These are phyloP conservation scores for Megatriorchis doriae DNA, from an alignment of 2,113 vertebrate genomes.

Conservation along the genomic window DNA sequence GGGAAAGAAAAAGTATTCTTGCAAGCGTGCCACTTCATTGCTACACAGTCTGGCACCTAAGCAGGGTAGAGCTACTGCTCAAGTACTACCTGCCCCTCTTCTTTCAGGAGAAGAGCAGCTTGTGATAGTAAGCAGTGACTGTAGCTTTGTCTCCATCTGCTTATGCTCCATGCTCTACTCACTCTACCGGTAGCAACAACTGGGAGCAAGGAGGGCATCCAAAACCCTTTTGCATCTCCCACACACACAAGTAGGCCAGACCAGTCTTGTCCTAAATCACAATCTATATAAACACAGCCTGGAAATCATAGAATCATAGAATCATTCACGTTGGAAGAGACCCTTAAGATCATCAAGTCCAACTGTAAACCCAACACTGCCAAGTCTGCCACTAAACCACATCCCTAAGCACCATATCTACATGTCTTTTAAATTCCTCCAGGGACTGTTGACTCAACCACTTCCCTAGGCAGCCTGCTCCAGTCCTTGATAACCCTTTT, in stretches of 20 bases:
- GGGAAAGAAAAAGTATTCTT: neutral
- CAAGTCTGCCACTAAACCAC: neutral
- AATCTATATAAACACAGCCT: neutral
- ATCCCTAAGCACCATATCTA: neutral
- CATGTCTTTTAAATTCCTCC: neutral
- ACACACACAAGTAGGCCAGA: neutral
- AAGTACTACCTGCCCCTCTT: neutral
- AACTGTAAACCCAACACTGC: neutral
- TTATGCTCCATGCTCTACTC: neutral
- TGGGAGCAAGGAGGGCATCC: neutral
- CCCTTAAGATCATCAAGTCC: neutral
- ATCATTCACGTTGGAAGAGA: neutral
- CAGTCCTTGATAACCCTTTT: neutral
- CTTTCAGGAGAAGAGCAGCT: neutral
- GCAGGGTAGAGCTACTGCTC: neutral
- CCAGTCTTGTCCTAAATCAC: neutral
- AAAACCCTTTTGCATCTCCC: neutral
- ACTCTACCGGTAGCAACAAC: neutral
- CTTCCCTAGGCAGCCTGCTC: neutral
- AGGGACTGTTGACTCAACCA: neutral
- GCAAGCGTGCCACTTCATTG: neutral
- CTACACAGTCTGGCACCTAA: neutral
- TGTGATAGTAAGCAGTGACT: neutral
- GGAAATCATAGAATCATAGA: neutral
- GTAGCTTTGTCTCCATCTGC: neutral